A percentile compares a stretch with the other conserved stretches of the same genome.
phyloP scores from a whole-genome alignment of 1,140 invertebrate species.

The Spodoptera litura region DNA sequence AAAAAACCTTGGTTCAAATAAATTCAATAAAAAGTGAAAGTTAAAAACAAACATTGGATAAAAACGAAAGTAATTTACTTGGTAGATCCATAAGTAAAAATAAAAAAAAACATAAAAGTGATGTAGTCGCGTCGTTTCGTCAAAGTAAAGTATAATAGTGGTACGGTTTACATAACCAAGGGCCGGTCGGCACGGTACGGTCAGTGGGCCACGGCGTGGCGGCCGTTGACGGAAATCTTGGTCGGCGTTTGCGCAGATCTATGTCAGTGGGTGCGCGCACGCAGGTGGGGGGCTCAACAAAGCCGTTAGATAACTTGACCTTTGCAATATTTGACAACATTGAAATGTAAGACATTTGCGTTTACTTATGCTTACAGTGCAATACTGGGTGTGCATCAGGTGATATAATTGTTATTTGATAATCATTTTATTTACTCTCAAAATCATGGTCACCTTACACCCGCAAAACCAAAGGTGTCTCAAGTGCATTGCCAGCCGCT shows the following conservation, averaged over 20 bases:
- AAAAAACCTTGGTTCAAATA: neutral
- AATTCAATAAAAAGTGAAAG: constrained; percentile 24
- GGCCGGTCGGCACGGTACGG: constrained; percentile 55
- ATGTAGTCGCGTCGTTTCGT: constrained; percentile 33
- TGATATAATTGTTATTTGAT: too few relatives aligned
- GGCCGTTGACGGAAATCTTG: constrained; percentile 62
- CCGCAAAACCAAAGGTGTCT: too few relatives aligned
- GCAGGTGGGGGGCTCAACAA: constrained; percentile 51
- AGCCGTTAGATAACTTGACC: constrained; percentile 71
- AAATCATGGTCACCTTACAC: too few relatives aligned
- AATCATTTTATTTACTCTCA: too few relatives aligned
- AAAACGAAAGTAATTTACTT: constrained; percentile 16
- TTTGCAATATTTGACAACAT: constrained; percentile 62
- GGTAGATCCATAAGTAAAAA: neutral
- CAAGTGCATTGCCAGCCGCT: too few relatives aligned
- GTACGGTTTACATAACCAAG: constrained; percentile 59
- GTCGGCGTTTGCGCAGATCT: constrained; percentile 54
- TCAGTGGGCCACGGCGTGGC: constrained; percentile 55
- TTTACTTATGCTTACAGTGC: neutral
- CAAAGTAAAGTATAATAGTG: constrained; percentile 43
- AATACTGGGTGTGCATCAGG: neutral
- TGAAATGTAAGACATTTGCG: neutral
- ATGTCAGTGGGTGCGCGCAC: constrained; percentile 67
- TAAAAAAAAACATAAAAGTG: constrained; percentile 5
- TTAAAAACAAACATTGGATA: constrained; percentile 5